These are phyloP conservation scores for Drosophila rubida DNA, from an alignment of 2,888 invertebrate species.

Conservation along the genomic window DNA sequence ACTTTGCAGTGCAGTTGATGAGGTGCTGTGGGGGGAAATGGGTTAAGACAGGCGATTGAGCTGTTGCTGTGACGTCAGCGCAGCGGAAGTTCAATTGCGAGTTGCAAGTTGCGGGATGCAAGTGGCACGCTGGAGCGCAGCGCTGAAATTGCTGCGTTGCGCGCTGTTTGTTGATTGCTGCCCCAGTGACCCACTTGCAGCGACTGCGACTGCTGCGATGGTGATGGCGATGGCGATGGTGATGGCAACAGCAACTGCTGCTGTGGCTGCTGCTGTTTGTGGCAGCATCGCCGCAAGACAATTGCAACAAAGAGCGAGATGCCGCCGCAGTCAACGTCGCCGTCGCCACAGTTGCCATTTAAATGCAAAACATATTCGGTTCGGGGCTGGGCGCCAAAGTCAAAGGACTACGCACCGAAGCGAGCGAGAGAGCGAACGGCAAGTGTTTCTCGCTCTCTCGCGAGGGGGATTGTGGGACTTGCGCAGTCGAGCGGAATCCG, in stretches of 20 bases:
- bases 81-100: slow-evolving; percentile 5
- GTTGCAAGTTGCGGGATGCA: slow-evolving; percentile 8
- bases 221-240: neutral
- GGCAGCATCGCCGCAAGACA: slow-evolving; percentile 61
- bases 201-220: slow-evolving; percentile 3
- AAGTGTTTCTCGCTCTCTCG: too few relatives aligned
- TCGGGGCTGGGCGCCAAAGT: slow-evolving; percentile 43
- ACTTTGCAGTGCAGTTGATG: neutral
- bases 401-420: slow-evolving; percentile 34
- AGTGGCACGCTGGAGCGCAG: neutral
- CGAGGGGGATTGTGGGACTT: slow-evolving; percentile 19
- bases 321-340: slow-evolving; percentile 49
- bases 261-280: slow-evolving; percentile 32
- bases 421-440: neutral
- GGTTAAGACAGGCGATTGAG: neutral
- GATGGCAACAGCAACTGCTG: slow-evolving; percentile 1
- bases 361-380: slow-evolving; percentile 67
- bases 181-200: slow-evolving; percentile 73
- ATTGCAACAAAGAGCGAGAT: slow-evolving; percentile 58
- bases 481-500: slow-evolving; percentile 29
- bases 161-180: slow-evolving; percentile 65
- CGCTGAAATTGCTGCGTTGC: slow-evolving; percentile 12
- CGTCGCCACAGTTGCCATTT: slow-evolving; percentile 69
- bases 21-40: neutral
- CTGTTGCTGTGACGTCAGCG: slow-evolving; percentile 17